Percentiles rank a stretch among this genome's conserved stretches.
Conservation (phyloP, 1,140 invertebrate genomes). For the Brevipalpus yothersi region DNA sequence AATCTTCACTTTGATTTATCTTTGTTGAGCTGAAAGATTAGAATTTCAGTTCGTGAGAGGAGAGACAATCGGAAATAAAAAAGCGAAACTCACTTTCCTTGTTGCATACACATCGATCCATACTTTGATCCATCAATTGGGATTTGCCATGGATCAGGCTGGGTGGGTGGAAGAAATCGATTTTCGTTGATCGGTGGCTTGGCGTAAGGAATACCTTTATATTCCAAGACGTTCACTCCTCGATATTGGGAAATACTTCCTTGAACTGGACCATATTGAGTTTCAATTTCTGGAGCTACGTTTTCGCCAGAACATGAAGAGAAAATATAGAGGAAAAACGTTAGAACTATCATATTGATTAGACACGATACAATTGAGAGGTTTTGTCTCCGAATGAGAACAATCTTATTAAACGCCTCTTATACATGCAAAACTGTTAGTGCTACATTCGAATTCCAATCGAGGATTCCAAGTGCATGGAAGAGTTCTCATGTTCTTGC, state of each 20-base stretch:
- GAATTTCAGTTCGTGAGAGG: neutral
- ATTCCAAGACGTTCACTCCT: neutral
- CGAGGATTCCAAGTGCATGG: too few relatives aligned
- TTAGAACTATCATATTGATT: too few relatives aligned
- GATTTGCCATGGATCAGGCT: slow-evolving; percentile 42
- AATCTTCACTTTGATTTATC: slow-evolving; percentile 45
- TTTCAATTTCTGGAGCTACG: too few relatives aligned
- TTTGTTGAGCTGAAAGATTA: neutral
- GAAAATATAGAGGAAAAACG: too few relatives aligned
- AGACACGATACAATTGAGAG: too few relatives aligned
- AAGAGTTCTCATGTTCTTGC: too few relatives aligned
- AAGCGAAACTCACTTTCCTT: neutral
- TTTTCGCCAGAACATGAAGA: too few relatives aligned
- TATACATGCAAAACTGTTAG: too few relatives aligned
- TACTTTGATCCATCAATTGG: slow-evolving; percentile 29
- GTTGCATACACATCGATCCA: slow-evolving; percentile 15
- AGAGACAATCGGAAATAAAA: neutral
- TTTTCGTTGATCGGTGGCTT: slow-evolving; percentile 24
- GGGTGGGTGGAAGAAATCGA: slow-evolving; percentile 14
- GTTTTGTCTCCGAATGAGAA: too few relatives aligned
- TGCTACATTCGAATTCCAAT: too few relatives aligned
- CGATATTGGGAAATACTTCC: neutral
- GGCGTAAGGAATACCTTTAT: slow-evolving; percentile 29
- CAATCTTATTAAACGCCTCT: too few relatives aligned
- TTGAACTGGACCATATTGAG: neutral